Conservation (phyloP, 2,888 invertebrate genomes). For the Sinodicranocentrus sp. region DNA sequence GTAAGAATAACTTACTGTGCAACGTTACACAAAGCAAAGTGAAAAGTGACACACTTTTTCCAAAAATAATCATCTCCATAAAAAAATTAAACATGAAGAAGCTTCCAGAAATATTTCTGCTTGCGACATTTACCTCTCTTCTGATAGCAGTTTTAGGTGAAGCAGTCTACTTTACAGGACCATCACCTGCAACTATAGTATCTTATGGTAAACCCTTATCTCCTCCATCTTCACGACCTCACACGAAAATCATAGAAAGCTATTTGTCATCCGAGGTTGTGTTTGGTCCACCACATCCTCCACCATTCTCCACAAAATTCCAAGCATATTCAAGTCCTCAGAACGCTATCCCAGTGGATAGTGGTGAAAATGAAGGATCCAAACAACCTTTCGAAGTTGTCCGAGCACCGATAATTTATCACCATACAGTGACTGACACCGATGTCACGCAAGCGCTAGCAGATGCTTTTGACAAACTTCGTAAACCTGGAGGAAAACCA, state of each 20-base stretch:
- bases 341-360: neutral
- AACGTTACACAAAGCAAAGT: too few species aligned
- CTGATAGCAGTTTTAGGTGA: constrained; percentile 12
- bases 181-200: constrained; percentile 10
- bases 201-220: constrained; percentile 16
- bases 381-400: constrained; percentile 50
- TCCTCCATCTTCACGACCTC: neutral
- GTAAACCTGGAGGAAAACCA: constrained; percentile 35
- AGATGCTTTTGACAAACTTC: constrained; percentile 50
- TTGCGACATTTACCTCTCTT: neutral
- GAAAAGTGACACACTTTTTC: too few species aligned
- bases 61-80: too few species aligned
- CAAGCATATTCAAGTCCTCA: neutral
- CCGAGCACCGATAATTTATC: constrained; percentile 51
- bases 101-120: neutral
- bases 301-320: neutral
- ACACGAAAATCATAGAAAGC: constrained; percentile 31
- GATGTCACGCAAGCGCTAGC: constrained; percentile 44
- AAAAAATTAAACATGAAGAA: neutral
- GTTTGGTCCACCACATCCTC: neutral
- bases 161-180: constrained; percentile 12
- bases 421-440: constrained; percentile 49
- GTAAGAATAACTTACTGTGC: too few species aligned
- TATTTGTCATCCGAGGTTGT: constrained; percentile 32
- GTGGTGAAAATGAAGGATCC: neutral